Evolutionary conservation across 1,140 invertebrate species (phyloP).

Genomic region (Nasonia vitripennis): DNA sequence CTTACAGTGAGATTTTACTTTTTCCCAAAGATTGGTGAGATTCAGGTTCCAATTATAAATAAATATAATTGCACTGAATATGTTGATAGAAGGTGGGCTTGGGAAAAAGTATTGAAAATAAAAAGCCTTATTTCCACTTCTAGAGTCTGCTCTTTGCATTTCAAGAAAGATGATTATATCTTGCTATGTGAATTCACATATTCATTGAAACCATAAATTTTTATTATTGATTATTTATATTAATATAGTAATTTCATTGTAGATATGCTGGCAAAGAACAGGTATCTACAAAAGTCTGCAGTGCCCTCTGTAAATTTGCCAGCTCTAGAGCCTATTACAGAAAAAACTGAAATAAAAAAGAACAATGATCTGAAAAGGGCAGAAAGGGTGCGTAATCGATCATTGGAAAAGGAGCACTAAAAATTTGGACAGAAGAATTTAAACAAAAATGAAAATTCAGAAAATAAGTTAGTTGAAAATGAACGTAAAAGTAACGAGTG

Average conservation of each 20-base stretch:
- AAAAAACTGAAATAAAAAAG: background rate
- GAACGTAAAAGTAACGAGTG: background rate
- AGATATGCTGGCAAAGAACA: background rate
- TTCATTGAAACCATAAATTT: background rate
- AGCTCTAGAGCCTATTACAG: background rate
- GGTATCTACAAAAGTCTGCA: background rate
- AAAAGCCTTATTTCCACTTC: background rate
- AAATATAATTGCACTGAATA: background rate
- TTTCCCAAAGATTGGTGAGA: background rate
- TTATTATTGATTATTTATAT: background rate
- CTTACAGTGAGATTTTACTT: background rate
- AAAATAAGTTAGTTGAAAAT: background rate
- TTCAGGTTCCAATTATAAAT: slow-evolving; percentile 5
- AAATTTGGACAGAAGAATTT: background rate
- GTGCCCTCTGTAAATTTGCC: background rate
- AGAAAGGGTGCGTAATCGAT: background rate
- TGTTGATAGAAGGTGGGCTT: background rate
- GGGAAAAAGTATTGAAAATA: slow-evolving; percentile 1
- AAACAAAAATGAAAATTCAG: background rate
- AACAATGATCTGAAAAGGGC: background rate
- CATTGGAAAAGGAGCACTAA: background rate
- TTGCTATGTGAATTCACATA: background rate
- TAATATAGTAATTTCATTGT: background rate
- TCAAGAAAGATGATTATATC: slow-evolving; percentile 8
- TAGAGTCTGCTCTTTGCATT: slow-evolving; percentile 12